phyloP scores from a whole-genome alignment of 2,113 vertebrate genomes.

The Butastur rufipennis region DNA sequence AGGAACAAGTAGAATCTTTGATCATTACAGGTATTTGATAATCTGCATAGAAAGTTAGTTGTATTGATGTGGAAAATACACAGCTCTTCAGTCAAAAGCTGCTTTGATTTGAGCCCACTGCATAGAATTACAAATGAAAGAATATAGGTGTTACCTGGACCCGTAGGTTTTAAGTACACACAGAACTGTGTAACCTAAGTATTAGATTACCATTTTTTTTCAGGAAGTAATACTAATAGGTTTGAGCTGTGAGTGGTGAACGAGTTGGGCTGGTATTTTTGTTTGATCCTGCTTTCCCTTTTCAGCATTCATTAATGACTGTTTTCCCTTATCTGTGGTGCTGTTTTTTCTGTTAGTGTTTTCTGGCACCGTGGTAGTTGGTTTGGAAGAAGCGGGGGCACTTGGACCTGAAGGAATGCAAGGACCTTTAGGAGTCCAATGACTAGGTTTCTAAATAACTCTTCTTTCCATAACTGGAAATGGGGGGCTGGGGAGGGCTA shows the following conservation, averaged over 20 bases:
- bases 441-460: not conserved
- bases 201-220: conserved; percentile 56
- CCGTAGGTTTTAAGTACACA: conserved; percentile 61
- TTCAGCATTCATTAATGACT: not conserved
- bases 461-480: not conserved
- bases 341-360: not conserved
- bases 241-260: conserved; percentile 3
- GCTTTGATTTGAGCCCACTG: conserved; percentile 35
- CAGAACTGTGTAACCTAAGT: conserved; percentile 45
- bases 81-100: not conserved
- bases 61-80: conserved; percentile 22
- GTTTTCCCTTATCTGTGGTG: not conserved
- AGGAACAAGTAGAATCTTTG: conserved; percentile 35
- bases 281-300: not conserved
- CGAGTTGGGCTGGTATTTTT: not conserved
- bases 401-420: not conserved
- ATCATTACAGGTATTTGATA: conserved; percentile 11
- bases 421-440: not conserved
- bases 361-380: not conserved
- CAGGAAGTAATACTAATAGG: conserved; percentile 39
- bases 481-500: fast-evolving
- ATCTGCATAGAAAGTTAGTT: not conserved
- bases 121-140: conserved; percentile 19
- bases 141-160: conserved; percentile 60
- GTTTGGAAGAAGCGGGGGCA: not conserved